Percentiles rank a stretch among this genome's conserved stretches.
Evolutionary conservation across 53 echinoderm and acorn worm species (phyloP).

Genomic region (Echinometra lucunter): DNA sequence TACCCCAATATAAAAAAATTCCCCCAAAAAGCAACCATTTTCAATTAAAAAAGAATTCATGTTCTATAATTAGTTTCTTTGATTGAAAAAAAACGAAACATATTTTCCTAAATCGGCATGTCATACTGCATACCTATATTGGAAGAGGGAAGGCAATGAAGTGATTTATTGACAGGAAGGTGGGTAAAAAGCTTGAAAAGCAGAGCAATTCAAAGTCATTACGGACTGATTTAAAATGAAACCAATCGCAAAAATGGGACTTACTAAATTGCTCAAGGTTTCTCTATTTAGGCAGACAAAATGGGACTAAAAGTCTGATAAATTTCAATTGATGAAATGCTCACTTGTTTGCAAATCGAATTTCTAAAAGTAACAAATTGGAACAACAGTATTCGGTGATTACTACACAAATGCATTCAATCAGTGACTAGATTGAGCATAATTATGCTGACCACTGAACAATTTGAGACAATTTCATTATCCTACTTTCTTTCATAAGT

Average conservation of each 20-base stretch:
- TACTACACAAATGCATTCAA: not conserved
- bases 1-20: no score
- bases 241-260: not conserved
- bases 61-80: no score
- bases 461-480: conserved; percentile 53
- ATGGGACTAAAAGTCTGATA: conserved; percentile 37
- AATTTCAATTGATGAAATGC: conserved; percentile 19
- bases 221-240: not conserved
- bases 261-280: conserved; percentile 10
- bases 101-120: no score
- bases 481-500: conserved; percentile 21
- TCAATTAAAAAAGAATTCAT: no score
- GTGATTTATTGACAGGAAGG: not conserved
- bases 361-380: conserved; percentile 12
- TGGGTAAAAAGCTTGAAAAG: not conserved
- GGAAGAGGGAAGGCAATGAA: no score
- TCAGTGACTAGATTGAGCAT: not conserved
- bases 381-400: not conserved
- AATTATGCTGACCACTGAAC: conserved; percentile 30
- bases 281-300: conserved; percentile 24
- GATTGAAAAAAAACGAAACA: no score
- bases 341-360: conserved; percentile 20
- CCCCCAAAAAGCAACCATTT: no score
- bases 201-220: not conserved
- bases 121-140: no score